Evolutionary conservation across 2,797 vertebrate genomes (phyloP).

Genomic region (Poeciliopsis gracilis): DNA sequence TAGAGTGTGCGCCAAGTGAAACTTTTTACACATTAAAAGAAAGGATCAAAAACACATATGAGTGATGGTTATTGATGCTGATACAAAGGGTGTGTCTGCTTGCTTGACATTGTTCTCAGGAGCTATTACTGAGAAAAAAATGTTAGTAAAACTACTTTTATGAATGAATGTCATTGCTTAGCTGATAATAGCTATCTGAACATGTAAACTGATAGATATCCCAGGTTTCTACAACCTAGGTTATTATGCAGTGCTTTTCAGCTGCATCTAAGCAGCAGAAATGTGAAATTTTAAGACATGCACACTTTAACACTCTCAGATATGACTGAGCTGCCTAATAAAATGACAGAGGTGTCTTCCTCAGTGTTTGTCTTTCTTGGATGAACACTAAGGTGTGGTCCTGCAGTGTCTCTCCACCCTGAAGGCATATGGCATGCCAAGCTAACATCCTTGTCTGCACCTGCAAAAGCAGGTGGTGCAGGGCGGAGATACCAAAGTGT

Average conservation of each 20-base stretch:
- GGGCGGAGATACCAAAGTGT: background rate
- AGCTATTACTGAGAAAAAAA: background rate
- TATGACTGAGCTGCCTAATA: constrained; percentile 3
- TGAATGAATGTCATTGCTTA: background rate
- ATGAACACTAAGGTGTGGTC: constrained; percentile 1
- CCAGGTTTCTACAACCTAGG: background rate
- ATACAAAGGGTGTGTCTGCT: constrained; percentile 39
- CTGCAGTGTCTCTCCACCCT: constrained; percentile 9
- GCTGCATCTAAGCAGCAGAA: background rate
- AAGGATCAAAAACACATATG: constrained; percentile 28
- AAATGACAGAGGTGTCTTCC: constrained; percentile 5
- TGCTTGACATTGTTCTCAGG: constrained; percentile 12
- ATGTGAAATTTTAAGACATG: background rate
- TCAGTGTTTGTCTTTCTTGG: background rate
- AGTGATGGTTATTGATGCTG: constrained; percentile 14
- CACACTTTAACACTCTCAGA: background rate
- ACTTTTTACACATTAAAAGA: constrained; percentile 22
- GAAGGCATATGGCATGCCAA: constrained; percentile 1
- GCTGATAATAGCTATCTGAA: background rate
- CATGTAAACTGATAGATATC: background rate
- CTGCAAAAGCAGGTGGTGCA: constrained; percentile 19
- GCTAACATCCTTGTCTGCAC: constrained; percentile 29
- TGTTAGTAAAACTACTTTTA: background rate
- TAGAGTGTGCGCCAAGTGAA: constrained; percentile 27
- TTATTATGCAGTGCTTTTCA: background rate